phyloP scores from a whole-genome alignment of 2,888 invertebrate genomes.

The Syritta pipiens region DNA sequence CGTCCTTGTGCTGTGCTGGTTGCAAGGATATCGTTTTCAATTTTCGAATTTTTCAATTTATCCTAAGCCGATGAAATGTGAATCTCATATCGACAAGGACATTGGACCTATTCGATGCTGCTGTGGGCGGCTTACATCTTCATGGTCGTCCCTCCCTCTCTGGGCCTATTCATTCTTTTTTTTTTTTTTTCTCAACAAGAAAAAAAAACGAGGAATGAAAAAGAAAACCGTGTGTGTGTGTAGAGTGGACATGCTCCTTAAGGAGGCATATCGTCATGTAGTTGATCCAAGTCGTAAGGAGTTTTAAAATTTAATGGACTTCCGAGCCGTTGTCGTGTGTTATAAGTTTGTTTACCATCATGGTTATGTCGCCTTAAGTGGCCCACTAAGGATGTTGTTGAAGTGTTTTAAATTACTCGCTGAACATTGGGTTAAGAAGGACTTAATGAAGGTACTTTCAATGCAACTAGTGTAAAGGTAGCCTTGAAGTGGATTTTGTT shows the following conservation, averaged over 20 bases:
- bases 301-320: slow-evolving; percentile 64
- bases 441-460: slow-evolving; percentile 44
- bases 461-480: slow-evolving; percentile 47
- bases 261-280: slow-evolving; percentile 13
- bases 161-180: neutral
- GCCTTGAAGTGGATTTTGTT: slow-evolving; percentile 1
- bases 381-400: slow-evolving; percentile 39
- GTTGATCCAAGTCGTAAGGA: slow-evolving; percentile 32
- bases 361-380: slow-evolving; percentile 51
- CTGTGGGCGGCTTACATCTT: no score
- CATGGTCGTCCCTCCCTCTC: no score
- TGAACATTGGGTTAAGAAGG: neutral
- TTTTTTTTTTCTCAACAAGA: neutral
- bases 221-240: neutral
- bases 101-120: slow-evolving; percentile 39
- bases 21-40: slow-evolving; percentile 67
- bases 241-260: slow-evolving; percentile 15
- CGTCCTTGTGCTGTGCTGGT: slow-evolving; percentile 15
- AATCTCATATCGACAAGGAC: slow-evolving; percentile 62
- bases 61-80: slow-evolving; percentile 68
- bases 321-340: slow-evolving; percentile 12
- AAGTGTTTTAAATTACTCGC: slow-evolving; percentile 31
- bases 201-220: neutral
- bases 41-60: slow-evolving; percentile 69
- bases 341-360: slow-evolving; percentile 33